phyloP scores from a whole-genome alignment of 2,113 vertebrate genomes.

The Equus quagga region DNA sequence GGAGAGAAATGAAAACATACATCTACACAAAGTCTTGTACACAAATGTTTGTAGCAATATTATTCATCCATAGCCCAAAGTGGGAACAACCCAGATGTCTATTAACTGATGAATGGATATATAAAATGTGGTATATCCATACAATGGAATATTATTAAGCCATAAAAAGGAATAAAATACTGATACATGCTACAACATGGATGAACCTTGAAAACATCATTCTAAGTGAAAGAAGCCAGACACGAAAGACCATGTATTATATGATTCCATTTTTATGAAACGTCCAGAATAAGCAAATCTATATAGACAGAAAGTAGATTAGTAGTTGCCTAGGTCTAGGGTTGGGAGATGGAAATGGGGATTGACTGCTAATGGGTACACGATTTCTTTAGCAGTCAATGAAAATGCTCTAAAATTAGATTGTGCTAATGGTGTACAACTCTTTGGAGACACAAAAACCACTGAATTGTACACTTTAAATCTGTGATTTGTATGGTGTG shows the following conservation, averaged over 20 bases:
- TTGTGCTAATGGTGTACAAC: neutral
- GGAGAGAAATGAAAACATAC: neutral
- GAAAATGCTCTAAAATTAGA: neutral
- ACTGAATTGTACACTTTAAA: neutral
- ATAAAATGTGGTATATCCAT: no score
- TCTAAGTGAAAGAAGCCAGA: neutral
- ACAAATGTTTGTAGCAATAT: neutral
- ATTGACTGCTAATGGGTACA: neutral
- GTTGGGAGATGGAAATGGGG: no score
- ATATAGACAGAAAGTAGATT: neutral
- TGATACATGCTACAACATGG: no score
- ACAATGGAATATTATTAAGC: neutral
- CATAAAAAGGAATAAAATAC: neutral
- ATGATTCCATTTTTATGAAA: neutral
- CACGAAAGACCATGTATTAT: neutral
- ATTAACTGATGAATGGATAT: no score
- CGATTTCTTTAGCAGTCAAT: neutral
- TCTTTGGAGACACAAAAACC: neutral
- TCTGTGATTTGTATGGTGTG: neutral
- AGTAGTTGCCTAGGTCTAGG: neutral
- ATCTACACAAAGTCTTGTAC: neutral
- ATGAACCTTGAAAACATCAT: no score
- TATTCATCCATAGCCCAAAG: neutral
- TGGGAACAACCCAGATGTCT: neutral
- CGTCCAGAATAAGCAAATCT: neutral